Base-by-base conservation (phyloP, 1,140 invertebrate genomes). In the Aphidius gifuensis region DNA sequence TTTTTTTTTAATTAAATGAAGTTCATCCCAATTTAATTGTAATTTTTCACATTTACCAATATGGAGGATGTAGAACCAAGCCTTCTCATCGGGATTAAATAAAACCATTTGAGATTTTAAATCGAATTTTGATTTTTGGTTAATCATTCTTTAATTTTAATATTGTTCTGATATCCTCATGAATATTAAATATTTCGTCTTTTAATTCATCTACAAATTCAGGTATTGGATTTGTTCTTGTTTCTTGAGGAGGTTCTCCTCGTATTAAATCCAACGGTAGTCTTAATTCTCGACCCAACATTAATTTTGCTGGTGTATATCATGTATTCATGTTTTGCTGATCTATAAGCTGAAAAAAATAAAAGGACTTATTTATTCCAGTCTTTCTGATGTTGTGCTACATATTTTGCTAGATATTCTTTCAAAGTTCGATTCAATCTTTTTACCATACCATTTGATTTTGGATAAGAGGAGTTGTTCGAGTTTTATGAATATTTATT, bases 391-490 rank as follows among this genome's bases (percentile, higher is more conserved):
- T 64, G 60, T 5, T 64, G 23, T 16, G 51, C 38, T 7, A 60
- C 21, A 16, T 60, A 64, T 56, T 60, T 60, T n/a, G 63, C 43
- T 1, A 64, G 40, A 42, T 65, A 64, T 43, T 64, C 38, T 9
- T 61, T 47, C 8, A 75, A 50, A 5, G 73, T 76, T 23, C 66
- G 50, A 47, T 75, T 76, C 61, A 69, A 72, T 42, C 72, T 47
- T 60, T 80, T 76, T 0, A 80, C 75, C 69, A 77, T 74, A 23
- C 74, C 76, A 61, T 79, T 79, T 0, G 68, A 62, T 60, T 77
- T 71, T 5, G 77, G 76, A 61, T 79, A 54, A 75, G 78, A 8
- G 75, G 60, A 0, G 78, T 77, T 1, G 76, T 81, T 57, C 70
- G 60, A 0, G 58, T 48, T 39, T 70, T 68, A 11, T 70, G 44